phyloP scores from a whole-genome alignment of 2,888 invertebrate species.

The Pseudococcus jackbeardsleyi region DNA sequence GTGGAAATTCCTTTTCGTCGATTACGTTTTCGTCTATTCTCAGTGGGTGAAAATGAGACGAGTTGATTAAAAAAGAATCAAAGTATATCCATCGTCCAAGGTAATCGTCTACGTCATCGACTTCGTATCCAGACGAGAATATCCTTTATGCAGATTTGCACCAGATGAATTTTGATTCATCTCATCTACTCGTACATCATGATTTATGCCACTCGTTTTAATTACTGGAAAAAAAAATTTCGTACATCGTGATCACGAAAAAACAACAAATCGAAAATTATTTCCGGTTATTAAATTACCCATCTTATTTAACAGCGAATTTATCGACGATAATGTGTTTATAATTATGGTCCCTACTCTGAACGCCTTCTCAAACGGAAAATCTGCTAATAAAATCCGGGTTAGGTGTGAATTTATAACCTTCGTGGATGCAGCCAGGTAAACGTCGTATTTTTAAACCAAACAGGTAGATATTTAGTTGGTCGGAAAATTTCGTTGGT shows the following conservation, averaged over 20 bases:
- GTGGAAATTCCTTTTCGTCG: conserved; percentile 31
- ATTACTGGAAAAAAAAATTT: conserved; percentile 31
- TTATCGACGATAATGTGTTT: conserved; percentile 24
- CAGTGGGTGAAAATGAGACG: conserved; percentile 33
- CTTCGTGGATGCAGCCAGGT: background rate
- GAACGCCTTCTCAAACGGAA: background rate
- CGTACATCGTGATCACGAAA: background rate
- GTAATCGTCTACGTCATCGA: conserved; percentile 28
- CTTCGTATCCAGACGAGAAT: background rate
- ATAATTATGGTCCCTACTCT: background rate
- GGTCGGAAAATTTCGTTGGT: background rate
- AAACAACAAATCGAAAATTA: conserved; percentile 21
- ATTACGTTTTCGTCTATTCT: background rate
- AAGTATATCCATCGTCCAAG: conserved; percentile 3
- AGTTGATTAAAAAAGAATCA: background rate
- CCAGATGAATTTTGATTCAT: background rate
- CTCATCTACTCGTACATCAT: background rate
- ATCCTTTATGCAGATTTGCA: conserved; percentile 14
- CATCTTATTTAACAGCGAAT: background rate
- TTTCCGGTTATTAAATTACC: conserved; percentile 7
- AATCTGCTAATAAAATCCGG: conserved; percentile 18
- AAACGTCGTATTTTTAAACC: background rate
- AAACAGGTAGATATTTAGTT: background rate
- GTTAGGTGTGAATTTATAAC: conserved; percentile 6
- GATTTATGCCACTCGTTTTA: conserved; percentile 19